Conservation (phyloP, 1,140 invertebrate species). For the Thereuonema tuberculata region DNA sequence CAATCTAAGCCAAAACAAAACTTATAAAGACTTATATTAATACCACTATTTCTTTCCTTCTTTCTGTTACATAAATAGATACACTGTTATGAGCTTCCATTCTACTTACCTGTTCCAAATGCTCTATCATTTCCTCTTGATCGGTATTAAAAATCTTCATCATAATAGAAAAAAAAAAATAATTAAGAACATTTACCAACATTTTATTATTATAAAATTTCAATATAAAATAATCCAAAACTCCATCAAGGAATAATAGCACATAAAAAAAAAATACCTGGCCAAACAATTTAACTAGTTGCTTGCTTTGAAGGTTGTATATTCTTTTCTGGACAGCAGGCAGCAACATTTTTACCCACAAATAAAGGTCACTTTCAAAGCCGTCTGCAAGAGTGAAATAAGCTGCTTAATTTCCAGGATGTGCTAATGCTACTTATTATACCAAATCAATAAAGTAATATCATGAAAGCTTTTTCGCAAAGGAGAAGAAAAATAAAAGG, state of each 20-base stretch:
- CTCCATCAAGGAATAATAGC: no score
- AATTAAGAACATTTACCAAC: background rate
- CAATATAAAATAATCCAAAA: conserved; percentile 14
- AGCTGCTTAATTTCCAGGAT: background rate
- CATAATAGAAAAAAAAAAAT: conserved; percentile 12
- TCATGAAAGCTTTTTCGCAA: background rate
- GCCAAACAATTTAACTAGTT: conserved; percentile 75
- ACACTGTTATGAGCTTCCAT: no score
- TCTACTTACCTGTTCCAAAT: conserved; percentile 55
- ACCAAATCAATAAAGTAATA: background rate
- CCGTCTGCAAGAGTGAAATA: conserved; percentile 34
- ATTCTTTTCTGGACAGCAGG: conserved; percentile 66
- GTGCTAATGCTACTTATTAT: background rate
- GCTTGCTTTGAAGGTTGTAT: conserved; percentile 85
- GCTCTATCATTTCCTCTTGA: conserved; percentile 65
- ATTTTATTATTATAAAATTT: conserved; percentile 1
- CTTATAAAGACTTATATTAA: no score
- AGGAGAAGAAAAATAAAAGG: background rate
- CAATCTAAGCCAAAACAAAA: no score
- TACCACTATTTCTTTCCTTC: no score
- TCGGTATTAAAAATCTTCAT: conserved; percentile 50
- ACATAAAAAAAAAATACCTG: conserved; percentile 31
- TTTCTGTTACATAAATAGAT: no score
- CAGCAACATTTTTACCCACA: conserved; percentile 75
- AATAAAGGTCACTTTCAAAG: conserved; percentile 58